Conservation (phyloP, 1,140 invertebrate genomes). For the Sogatella furcifera region DNA sequence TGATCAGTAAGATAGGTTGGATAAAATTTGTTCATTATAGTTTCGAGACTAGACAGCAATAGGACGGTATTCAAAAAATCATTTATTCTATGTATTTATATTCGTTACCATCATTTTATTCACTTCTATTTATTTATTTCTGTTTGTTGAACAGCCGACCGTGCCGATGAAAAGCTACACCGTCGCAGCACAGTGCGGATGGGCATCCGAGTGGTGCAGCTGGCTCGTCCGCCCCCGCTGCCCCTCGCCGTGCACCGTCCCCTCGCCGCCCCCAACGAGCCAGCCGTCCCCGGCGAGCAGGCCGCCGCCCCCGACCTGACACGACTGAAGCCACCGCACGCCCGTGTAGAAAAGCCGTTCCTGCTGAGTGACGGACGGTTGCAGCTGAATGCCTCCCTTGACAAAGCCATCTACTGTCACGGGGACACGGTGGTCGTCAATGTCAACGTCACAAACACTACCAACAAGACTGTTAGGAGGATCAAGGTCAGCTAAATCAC, state of each 20-base stretch:
- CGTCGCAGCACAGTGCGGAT: conserved; percentile 67
- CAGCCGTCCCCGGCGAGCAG: conserved; percentile 1
- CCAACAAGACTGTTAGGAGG: conserved; percentile 87
- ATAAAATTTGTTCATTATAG: too few relatives aligned
- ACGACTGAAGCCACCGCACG: conserved; percentile 33
- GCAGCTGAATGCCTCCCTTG: conserved; percentile 79
- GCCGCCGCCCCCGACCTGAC: conserved; percentile 4
- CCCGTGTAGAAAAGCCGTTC: conserved; percentile 45
- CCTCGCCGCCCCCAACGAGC: conserved; percentile 7
- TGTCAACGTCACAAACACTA: conserved; percentile 84
- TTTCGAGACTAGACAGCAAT: too few relatives aligned
- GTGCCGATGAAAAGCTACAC: conserved; percentile 62
- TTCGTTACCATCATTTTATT: too few relatives aligned
- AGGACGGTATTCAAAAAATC: too few relatives aligned
- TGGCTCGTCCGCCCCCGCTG: conserved; percentile 32
- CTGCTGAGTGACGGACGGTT: conserved; percentile 50
- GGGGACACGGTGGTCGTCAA: conserved; percentile 84
- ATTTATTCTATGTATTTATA: not conserved
- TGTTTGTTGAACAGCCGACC: conserved; percentile 43
- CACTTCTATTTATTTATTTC: conserved; percentile 14
- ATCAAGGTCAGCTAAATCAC: conserved; percentile 62
- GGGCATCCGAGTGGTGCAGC: conserved; percentile 65
- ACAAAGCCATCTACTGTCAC: conserved; percentile 88
- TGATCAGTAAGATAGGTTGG: too few relatives aligned
- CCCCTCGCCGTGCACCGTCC: conserved; percentile 30